These are phyloP conservation scores for Phaenicophaeus curvirostris DNA, from an alignment of 2,797 vertebrate species.

Conservation along the genomic window DNA sequence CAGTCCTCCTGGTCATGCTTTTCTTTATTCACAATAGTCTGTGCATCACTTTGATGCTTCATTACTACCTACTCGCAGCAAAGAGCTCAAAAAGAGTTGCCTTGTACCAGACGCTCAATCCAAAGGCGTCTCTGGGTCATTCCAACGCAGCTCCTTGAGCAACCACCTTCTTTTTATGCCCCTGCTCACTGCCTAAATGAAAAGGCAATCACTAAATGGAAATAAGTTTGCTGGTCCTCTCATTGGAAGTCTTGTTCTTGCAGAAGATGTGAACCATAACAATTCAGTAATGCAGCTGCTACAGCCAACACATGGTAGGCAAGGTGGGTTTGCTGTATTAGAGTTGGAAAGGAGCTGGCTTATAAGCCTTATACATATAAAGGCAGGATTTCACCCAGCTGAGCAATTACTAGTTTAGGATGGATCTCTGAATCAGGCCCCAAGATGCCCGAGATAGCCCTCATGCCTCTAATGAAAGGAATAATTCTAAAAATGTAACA, in stretches of 20 bases:
- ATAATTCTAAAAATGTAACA: conserved; percentile 74
- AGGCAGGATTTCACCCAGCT: neutral
- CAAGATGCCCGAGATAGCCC: conserved; percentile 34
- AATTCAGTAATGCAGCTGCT: neutral
- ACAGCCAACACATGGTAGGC: neutral
- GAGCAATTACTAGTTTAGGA: conserved; percentile 44
- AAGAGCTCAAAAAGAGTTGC: neutral
- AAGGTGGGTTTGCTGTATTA: neutral
- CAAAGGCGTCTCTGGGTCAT: neutral
- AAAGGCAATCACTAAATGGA: neutral
- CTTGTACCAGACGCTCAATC: neutral
- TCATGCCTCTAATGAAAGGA: conserved; percentile 74
- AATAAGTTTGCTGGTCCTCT: neutral
- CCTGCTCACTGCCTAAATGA: neutral
- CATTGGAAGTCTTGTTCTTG: neutral
- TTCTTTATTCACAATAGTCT: neutral
- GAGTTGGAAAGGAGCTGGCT: neutral
- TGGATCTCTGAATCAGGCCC: conserved; percentile 14
- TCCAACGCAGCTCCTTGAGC: neutral
- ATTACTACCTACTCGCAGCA: neutral
- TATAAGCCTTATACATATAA: neutral
- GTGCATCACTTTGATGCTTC: neutral
- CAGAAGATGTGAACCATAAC: neutral
- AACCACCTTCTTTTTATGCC: neutral
- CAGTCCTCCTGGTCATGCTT: neutral